A percentile compares a stretch with the other conserved stretches of the same genome.
Evolutionary conservation across 2,888 invertebrate genomes (phyloP).

Genomic region (Zootermopsis nevadensis): DNA sequence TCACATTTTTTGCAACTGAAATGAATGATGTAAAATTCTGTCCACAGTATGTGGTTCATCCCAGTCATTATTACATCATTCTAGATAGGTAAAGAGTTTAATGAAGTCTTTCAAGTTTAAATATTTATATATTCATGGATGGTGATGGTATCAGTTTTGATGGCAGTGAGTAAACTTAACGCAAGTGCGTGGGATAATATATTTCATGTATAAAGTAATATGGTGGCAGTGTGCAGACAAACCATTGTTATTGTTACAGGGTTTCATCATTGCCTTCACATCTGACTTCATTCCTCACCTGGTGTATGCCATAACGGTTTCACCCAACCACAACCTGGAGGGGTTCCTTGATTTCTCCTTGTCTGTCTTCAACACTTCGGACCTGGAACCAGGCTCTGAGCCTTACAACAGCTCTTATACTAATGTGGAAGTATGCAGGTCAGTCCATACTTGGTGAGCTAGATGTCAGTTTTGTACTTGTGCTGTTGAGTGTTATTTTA

Average conservation of each 20-base stretch:
- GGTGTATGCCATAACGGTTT: slow-evolving; percentile 76
- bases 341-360: slow-evolving; percentile 86
- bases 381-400: slow-evolving; percentile 67
- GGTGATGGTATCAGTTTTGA: too few relatives aligned
- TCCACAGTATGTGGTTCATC: too few relatives aligned
- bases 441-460: neutral
- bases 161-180: too few relatives aligned
- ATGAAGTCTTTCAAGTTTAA: too few relatives aligned
- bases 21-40: too few relatives aligned
- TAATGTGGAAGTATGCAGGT: slow-evolving; percentile 1
- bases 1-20: too few relatives aligned
- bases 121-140: too few relatives aligned
- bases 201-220: neutral
- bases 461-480: too few relatives aligned
- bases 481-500: too few relatives aligned
- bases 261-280: slow-evolving; percentile 96
- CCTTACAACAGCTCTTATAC: slow-evolving; percentile 55
- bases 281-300: slow-evolving; percentile 94
- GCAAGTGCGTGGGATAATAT: too few relatives aligned
- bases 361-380: slow-evolving; percentile 76
- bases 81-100: too few relatives aligned
- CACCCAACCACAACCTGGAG: slow-evolving; percentile 70
- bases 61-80: too few relatives aligned
- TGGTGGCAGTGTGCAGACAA: neutral
- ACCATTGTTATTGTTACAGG: slow-evolving; percentile 69